Percentiles rank a stretch among this genome's conserved stretches.
Evolutionary conservation across 2,797 vertebrate species (phyloP).

Genomic region (Molossus alvarezi): DNA sequence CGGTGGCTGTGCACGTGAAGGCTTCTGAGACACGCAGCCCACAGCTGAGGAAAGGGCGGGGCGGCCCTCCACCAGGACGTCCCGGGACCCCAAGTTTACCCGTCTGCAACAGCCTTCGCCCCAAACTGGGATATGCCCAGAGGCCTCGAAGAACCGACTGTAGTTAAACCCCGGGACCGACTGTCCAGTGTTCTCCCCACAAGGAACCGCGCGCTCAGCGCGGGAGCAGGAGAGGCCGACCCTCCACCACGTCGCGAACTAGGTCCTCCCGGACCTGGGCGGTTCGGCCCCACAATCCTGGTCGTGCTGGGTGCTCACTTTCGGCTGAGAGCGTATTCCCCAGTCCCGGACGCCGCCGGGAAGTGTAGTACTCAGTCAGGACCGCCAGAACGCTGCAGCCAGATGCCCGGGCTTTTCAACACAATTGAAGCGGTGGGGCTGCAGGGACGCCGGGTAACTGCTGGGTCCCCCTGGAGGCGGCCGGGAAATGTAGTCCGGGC

Average conservation of each 20-base stretch:
- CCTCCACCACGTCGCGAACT: not conserved
- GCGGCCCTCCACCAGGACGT: rapidly evolving
- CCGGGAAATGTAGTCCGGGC: not conserved
- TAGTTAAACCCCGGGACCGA: not conserved
- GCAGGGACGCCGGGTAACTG: not conserved
- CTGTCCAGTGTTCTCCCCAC: not conserved
- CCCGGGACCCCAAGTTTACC: not conserved
- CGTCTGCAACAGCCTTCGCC: not conserved
- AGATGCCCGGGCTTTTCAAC: not conserved
- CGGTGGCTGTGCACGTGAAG: not conserved
- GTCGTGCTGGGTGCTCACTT: not conserved
- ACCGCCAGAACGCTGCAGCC: not conserved
- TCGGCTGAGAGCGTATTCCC: not conserved
- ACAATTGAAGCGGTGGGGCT: not conserved
- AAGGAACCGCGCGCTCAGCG: not conserved
- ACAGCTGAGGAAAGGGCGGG: not conserved
- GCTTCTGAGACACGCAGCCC: not conserved
- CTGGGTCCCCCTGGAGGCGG: not conserved
- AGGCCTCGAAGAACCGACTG: not conserved
- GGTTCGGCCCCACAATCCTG: not conserved
- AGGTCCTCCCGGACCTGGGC: not conserved
- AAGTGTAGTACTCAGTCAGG: not conserved
- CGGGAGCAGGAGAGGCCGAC: too few relatives aligned
- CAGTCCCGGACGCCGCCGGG: rapidly evolving
- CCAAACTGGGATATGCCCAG: not conserved